Evolutionary conservation across 1,140 invertebrate species (phyloP).

Genomic region (Leptopilina clavipes): DNA sequence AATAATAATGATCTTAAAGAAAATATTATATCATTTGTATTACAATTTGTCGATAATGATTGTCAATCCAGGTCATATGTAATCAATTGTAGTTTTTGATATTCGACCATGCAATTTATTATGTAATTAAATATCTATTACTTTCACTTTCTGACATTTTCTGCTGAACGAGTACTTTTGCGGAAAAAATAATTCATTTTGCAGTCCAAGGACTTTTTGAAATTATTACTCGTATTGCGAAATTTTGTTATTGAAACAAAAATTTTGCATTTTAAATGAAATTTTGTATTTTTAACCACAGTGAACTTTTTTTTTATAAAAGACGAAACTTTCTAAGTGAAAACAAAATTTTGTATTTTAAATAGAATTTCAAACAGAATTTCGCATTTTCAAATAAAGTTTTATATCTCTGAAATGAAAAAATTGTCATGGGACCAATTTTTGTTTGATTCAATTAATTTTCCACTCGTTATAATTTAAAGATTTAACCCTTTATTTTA

Average conservation of each 20-base stretch:
- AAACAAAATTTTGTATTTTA: not conserved
- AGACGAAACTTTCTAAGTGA: not conserved
- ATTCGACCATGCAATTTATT: slow-evolving; percentile 59
- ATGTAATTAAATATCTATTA: slow-evolving; percentile 45
- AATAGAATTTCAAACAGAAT: not conserved
- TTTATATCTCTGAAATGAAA: not conserved
- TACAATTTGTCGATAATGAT: slow-evolving; percentile 57
- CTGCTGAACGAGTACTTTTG: slow-evolving; percentile 3
- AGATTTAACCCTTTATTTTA: not conserved
- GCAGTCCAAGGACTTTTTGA: not conserved
- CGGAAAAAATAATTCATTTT: not conserved
- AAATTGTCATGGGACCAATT: slow-evolving; percentile 10
- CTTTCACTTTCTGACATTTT: slow-evolving; percentile 18
- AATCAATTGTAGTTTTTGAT: slow-evolving; percentile 58
- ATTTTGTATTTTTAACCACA: no score
- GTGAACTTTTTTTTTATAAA: not conserved
- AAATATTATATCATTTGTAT: slow-evolving; percentile 65
- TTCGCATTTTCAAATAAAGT: not conserved
- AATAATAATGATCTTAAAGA: slow-evolving; percentile 54
- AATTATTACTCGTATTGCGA: not conserved
- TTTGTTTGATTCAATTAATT: not conserved
- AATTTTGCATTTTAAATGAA: no score
- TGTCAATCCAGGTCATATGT: slow-evolving; percentile 56
- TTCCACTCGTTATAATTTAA: not conserved
- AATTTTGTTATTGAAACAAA: no score